phyloP scores from a whole-genome alignment of 2,888 invertebrate species.

The Bellardia bayeri region DNA sequence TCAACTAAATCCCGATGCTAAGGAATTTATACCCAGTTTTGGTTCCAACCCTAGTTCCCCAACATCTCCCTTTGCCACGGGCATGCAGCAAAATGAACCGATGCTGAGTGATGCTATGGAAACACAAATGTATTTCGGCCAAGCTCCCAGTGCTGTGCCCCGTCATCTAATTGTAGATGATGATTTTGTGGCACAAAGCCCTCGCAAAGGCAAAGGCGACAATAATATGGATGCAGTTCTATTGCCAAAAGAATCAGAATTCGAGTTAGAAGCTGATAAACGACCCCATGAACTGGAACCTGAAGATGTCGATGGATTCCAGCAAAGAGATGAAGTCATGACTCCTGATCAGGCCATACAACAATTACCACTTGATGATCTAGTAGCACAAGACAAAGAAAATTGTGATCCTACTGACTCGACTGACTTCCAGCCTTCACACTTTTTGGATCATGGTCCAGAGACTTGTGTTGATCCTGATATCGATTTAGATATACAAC shows the following conservation, averaged over 20 bases:
- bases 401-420: constrained; percentile 38
- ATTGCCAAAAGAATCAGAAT: constrained; percentile 81
- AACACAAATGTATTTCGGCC: constrained; percentile 69
- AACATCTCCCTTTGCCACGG: constrained; percentile 52
- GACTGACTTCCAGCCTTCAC: constrained; percentile 63
- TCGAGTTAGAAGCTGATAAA: constrained; percentile 81
- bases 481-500: constrained; percentile 65
- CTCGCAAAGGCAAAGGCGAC: constrained; percentile 86
- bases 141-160: constrained; percentile 67
- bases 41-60: constrained; percentile 86
- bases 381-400: not conserved
- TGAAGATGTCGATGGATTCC: constrained; percentile 73
- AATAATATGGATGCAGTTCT: constrained; percentile 82
- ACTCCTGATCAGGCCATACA: constrained; percentile 49
- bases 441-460: constrained; percentile 79
- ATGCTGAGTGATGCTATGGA: constrained; percentile 58
- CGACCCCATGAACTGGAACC: constrained; percentile 82
- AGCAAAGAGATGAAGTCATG: constrained; percentile 63
- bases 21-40: constrained; percentile 88
- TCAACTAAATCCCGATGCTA: constrained; percentile 92
- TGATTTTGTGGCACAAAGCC: constrained; percentile 88
- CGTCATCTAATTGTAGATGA: constrained; percentile 78
- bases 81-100: constrained; percentile 16
- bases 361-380: constrained; percentile 49
- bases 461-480: constrained; percentile 79